Base-by-base conservation (phyloP, 1,140 invertebrate genomes). In the Reticulitermes speratus region DNA sequence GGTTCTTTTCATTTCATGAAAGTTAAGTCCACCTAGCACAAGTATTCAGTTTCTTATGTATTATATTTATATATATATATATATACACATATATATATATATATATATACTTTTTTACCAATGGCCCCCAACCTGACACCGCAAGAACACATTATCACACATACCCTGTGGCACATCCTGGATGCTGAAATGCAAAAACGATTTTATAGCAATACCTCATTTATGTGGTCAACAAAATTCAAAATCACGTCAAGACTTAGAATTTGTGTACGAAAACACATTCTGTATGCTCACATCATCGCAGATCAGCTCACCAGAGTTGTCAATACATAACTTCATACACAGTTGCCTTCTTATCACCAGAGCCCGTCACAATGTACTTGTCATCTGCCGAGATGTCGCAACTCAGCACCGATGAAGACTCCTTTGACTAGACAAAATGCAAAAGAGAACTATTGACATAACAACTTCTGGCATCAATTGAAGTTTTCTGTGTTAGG, bases 371-470 rank as follows among this genome's bases (percentile, higher is more conserved):
- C 86, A 99, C 98, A 90, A 99, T 99, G 92, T 97, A 99, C 91
- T 99, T 99, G 92, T 99, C 98, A 92, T 99, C 98, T 48, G 96
- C 95, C 87, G 98, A 99, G 91, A 99, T 99, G 94, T 99, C 99
- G 94, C 98, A 99, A 92, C 98, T 99, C 87, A 99, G 93, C 88
- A 99, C 98, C 89, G 98, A 99, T 89, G 98, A 99, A 59, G 97
- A 98, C 93, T 99, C 99, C 92, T 99, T 99, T 55, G 97, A 98
- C 97, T 99, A 94, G 86, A 95, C 11, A 14, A 59, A 69, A 85
- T n/a, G 52, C 84, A 85, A 59, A 45, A 48, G 16, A 84, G 16
- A 84, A 30, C 3, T 84, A 44, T 14, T 44, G 12, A n/a, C 32
- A 84, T 30, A 32, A 82, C 30, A 1, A 82, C 3, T 82, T 82